Percentiles rank a stretch among this genome's conserved stretches.
These are phyloP conservation scores for Tetraodon nigroviridis DNA, from an alignment of 2,113 vertebrate genomes.

Conservation along the genomic window DNA sequence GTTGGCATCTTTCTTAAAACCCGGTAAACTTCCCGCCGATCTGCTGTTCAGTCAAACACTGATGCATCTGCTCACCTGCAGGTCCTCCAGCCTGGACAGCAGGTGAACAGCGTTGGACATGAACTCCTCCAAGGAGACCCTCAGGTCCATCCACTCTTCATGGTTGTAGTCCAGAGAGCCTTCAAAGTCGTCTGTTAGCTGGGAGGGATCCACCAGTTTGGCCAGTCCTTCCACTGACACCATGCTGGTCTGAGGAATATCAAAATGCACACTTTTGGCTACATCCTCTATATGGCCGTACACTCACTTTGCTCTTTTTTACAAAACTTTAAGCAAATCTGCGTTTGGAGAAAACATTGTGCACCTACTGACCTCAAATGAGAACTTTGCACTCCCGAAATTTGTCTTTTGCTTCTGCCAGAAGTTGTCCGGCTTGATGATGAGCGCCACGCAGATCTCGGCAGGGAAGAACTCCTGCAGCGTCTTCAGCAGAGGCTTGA, in stretches of 20 bases:
- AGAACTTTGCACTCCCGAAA: constrained; percentile 98
- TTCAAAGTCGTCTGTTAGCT: constrained; percentile 95
- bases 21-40: background rate
- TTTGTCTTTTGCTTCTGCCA: constrained; percentile 99
- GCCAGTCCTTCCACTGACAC: constrained; percentile 96
- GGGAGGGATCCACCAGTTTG: constrained; percentile 95
- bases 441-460: constrained; percentile 95
- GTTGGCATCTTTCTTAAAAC: background rate
- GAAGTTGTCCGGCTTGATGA: constrained; percentile 99
- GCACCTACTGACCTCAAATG: constrained; percentile 84
- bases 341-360: no score
- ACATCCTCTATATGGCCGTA: no score
- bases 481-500: constrained; percentile 96
- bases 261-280: background rate
- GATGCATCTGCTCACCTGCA: constrained; percentile 67
- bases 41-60: background rate
- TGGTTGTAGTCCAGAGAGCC: constrained; percentile 98
- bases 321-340: background rate
- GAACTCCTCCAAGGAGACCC: constrained; percentile 93
- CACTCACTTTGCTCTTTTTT: no score
- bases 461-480: constrained; percentile 94
- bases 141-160: constrained; percentile 94
- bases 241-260: constrained; percentile 87
- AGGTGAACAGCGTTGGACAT: constrained; percentile 92
- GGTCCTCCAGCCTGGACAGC: constrained; percentile 90